Evolutionary conservation across 2,888 invertebrate genomes (phyloP), one percentile per base, ranked within the genome.

Genomic region (Machimus atricapillus): DNA sequence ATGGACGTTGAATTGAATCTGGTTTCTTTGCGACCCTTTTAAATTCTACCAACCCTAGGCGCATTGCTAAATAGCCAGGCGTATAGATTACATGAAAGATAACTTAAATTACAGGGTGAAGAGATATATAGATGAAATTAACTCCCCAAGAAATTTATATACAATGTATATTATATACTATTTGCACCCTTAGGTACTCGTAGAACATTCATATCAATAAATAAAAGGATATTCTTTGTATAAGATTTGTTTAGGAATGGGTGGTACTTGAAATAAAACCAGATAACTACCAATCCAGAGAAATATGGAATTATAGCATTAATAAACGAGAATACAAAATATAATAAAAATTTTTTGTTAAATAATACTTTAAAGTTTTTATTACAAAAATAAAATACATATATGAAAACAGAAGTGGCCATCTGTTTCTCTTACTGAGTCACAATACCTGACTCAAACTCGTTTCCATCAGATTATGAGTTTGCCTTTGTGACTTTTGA

Each of bases 81-180:
- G 76, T 86, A 56, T 86, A 86, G 85, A 86, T 86, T 86, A 86
- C 85, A 86, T 56, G 27, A 73, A 23, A 86, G 85, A 86, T 86
- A 86, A 77, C 31, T 77, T 19, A 86, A 86, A 86, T 86, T 77
- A 86, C 76, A 86, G 82, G 37, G 66, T 66, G 66, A 58, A 83
- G 82, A 83, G 82, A 66, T 82, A 82, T 46, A 6, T 46, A 79
- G 14, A 83, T 83, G 66, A 83, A 81, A 83, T 83, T 66, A 66
- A 37, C 82, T 83, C 82, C 40, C 58, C 66, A 23, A 23, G 56
- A 23, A 58, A 66, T 66, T 66, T 27, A 66, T 23, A 66, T 66
- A 19, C 27, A 46, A 16, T 46, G 4, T 46, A 46, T 46, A 12
- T n/a, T 56, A 56, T 56, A 8, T 56, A n/a, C 56, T n/a, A 46